A percentile compares a stretch with the other conserved stretches of the same genome.
Evolutionary conservation across 2,888 invertebrate genomes (phyloP).

Genomic region (Halictus ligatus): DNA sequence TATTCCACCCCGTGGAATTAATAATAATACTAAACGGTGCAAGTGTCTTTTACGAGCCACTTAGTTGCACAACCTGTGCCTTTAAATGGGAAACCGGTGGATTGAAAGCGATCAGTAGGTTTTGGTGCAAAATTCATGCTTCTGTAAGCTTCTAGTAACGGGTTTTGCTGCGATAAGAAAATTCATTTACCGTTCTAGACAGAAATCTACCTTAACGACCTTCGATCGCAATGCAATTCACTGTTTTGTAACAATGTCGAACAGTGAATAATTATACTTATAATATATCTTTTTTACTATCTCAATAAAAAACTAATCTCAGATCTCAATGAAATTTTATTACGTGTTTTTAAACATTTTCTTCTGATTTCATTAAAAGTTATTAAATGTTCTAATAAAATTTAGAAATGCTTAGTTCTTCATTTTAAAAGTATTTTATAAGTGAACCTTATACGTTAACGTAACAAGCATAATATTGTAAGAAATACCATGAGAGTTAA

Average conservation of each 20-base stretch:
- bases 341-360: no score
- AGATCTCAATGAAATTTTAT: no score
- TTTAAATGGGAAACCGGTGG: constrained; percentile 6
- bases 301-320: no score
- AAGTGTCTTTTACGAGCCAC: constrained; percentile 35
- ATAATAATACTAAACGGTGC: constrained; percentile 45
- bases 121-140: not conserved
- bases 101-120: not conserved
- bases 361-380: no score
- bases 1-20: constrained; percentile 57
- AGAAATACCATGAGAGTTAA: no score
- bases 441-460: no score
- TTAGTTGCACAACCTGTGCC: constrained; percentile 49
- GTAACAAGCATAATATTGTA: no score
- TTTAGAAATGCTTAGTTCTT: no score
- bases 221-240: not conserved
- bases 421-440: no score
- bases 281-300: no score
- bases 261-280: not conserved
- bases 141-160: not conserved
- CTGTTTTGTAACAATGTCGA: not conserved
- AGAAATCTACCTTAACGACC: not conserved
- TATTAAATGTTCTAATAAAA: no score
- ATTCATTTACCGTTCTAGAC: not conserved
- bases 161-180: not conserved